phyloP scores from a whole-genome alignment of 2,797 vertebrate genomes.

The Rhincodon typus region DNA sequence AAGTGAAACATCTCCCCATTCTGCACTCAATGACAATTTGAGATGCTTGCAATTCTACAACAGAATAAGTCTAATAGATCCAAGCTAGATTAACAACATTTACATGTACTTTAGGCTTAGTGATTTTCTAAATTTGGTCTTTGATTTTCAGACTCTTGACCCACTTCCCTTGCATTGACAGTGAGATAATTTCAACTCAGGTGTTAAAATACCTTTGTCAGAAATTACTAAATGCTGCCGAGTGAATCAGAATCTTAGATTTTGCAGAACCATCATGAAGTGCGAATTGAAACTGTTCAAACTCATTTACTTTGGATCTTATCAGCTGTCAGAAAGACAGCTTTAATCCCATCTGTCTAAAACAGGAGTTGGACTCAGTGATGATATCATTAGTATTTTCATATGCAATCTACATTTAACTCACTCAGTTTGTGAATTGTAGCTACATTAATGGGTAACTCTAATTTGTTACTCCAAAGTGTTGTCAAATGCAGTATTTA shows the following conservation, averaged over 20 bases:
- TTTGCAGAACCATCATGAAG: neutral
- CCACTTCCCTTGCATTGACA: neutral
- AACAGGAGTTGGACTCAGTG: neutral
- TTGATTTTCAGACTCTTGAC: neutral
- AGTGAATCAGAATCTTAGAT: neutral
- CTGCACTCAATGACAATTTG: neutral
- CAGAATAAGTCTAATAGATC: neutral
- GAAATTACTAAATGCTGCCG: neutral
- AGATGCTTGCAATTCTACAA: neutral
- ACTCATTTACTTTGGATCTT: constrained; percentile 8
- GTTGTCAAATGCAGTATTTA: neutral
- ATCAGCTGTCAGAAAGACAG: neutral
- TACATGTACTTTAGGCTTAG: neutral
- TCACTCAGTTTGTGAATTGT: neutral
- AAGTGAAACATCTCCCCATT: neutral
- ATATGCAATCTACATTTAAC: neutral
- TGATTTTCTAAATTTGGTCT: neutral
- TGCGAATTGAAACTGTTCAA: neutral
- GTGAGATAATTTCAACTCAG: neutral
- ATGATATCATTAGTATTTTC: neutral
- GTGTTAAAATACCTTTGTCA: constrained; percentile 16
- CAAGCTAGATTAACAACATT: neutral
- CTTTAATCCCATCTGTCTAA: neutral
- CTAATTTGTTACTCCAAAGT: neutral
- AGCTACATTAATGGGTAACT: no score